Percentiles rank a stretch among this genome's conserved stretches.
These are phyloP conservation scores for Bradysia coprophila DNA, from an alignment of 1,140 invertebrate species.

Conservation along the genomic window DNA sequence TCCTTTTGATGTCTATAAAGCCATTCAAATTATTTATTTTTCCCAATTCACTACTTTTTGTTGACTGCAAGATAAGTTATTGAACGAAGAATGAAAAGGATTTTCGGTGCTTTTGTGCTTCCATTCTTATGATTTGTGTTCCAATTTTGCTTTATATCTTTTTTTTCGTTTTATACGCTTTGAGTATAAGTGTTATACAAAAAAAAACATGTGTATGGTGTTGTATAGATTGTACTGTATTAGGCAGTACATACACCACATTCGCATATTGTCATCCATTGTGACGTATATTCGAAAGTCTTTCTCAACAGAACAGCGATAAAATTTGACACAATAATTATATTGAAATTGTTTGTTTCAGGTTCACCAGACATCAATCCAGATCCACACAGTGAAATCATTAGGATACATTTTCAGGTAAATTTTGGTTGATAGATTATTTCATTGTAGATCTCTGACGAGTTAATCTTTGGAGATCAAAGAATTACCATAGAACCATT, in stretches of 20 bases:
- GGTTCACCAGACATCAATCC: constrained; percentile 23
- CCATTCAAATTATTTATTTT: not conserved
- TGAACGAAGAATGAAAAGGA: not conserved
- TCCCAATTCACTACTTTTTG: not conserved
- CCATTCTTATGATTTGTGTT: constrained; percentile 6
- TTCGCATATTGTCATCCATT: too few species aligned
- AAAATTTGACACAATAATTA: too few species aligned
- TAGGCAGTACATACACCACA: too few species aligned
- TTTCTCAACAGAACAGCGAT: too few species aligned
- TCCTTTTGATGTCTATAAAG: not conserved
- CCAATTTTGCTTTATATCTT: constrained; percentile 4
- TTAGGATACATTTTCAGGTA: constrained; percentile 25
- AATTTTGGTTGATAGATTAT: constrained; percentile 4
- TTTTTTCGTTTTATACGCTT: constrained; percentile 8
- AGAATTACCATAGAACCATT: too few species aligned
- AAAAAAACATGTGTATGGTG: too few species aligned
- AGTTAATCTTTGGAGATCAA: too few species aligned
- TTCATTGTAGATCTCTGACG: not conserved
- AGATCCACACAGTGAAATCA: constrained; percentile 25
- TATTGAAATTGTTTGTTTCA: too few species aligned
- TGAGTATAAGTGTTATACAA: too few species aligned
- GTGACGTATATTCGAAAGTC: too few species aligned
- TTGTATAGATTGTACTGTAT: too few species aligned
- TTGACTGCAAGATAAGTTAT: not conserved
- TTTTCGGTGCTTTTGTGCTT: not conserved